Base-by-base conservation (phyloP, 2,797 vertebrate genomes). In the Zenarchopterus dispar region DNA sequence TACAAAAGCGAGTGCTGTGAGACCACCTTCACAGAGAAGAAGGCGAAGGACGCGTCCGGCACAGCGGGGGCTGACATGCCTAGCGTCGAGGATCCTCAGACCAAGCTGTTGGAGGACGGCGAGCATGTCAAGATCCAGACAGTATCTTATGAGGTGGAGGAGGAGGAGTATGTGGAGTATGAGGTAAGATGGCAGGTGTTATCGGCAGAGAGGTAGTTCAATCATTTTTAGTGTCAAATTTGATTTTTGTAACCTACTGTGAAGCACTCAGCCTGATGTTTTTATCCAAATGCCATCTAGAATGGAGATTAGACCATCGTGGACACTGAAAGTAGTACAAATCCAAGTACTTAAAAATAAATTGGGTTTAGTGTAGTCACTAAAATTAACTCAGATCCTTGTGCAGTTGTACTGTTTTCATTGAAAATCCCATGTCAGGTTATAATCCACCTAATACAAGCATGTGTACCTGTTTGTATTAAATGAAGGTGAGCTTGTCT, bases 141-240 rank as follows among this genome's bases (percentile, higher is more conserved):
- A 0, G 96, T 99, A 56, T 98, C 97, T 76, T 98, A 96, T 0
- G 96, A 97, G 43, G 96, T 98, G 62, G 97, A 97, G 62, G 97
- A 97, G 73, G 96, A 97, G 58, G 95, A 98, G 79, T 95, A 96
- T 4, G 95, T 95, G 67, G 95, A 95, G 84, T 96, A 94, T 0
- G 96, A 97, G 93, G 96, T 96, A 79, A 81, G 88, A 36, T 4
- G 9, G 17, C 7, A 22, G 8, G 3, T 21, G 3, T 19, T 4
- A 36, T 39, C 13, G 3, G 4, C 36, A 39, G 36, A 16, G 19
- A 16, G 5, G 0, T 8, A 3, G 4, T 17, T 52, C 22, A 42
- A 52, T 21, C 0, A 31, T 46, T n/a, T 54, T 39, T 2, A 39
- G 1, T 42, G 18, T 26, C 3, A 48, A 3, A 45, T 24, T 8